A percentile compares a stretch with the other conserved stretches of the same genome.
These are phyloP conservation scores for Coluber constrictor DNA, from an alignment of 2,797 vertebrate genomes.

Conservation along the genomic window DNA sequence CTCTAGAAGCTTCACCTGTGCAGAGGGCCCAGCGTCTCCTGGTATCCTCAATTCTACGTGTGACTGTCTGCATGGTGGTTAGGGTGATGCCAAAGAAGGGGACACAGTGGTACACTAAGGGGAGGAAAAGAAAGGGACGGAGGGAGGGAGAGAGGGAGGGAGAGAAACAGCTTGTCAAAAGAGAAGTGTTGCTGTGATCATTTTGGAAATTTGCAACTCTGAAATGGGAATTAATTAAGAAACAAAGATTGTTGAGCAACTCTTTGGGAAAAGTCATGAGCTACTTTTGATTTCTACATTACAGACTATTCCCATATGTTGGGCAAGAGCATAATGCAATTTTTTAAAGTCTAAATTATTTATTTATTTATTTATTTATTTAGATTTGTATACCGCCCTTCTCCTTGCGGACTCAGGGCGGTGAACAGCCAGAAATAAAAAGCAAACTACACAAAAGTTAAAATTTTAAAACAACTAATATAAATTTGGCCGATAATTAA, in stretches of 20 bases:
- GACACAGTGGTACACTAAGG: constrained; percentile 1
- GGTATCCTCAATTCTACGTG: background rate
- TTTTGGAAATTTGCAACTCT: background rate
- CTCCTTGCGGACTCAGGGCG: too few species aligned
- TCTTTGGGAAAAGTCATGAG: background rate
- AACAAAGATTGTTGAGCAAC: background rate
- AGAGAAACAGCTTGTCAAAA: background rate
- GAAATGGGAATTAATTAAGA: background rate
- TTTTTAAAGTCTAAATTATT: background rate
- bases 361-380: too few species aligned
- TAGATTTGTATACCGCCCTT: too few species aligned
- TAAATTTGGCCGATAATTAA: too few species aligned
- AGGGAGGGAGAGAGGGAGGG: background rate
- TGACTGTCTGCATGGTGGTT: constrained; percentile 21
- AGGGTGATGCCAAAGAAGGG: constrained; percentile 33
- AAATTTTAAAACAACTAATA: too few species aligned
- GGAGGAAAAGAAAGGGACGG: too few species aligned
- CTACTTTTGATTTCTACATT: background rate
- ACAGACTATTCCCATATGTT: background rate
- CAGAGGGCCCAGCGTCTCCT: constrained; percentile 17
- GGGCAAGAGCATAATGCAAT: background rate
- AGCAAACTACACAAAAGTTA: too few species aligned
- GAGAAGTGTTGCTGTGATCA: background rate
- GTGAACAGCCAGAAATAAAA: too few species aligned
- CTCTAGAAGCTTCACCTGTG: background rate